Evolutionary conservation across 2,113 vertebrate species (phyloP), one percentile per base, ranked within the genome.

Genomic region (Andinoacara biseriatus): DNA sequence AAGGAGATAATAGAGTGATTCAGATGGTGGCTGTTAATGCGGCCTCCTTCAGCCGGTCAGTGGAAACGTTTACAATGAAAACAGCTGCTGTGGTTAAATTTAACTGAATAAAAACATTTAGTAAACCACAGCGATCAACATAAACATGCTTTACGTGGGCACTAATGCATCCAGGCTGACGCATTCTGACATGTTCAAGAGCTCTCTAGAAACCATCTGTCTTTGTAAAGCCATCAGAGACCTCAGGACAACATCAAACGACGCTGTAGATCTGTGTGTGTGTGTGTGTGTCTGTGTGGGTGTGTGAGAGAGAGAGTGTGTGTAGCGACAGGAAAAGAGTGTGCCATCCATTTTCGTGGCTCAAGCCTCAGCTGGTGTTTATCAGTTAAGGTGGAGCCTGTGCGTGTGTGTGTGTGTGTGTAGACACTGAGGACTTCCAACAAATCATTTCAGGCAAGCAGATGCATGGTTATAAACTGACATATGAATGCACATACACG

Each of bases 141-240:
- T 87, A 59, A 86, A 89, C 62, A 22, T 31, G 14, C 40, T 60
- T 86, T 77, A 62, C 31, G 49, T 20, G 52, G 63, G n/a, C 10
- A 63, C 20, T 65, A 29, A 72, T 58, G 59, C 38, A 40, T 49
- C 78, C n/a, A 75, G 35, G 75, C 15, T 74, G 82, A 81, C 4
- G 4, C 56, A 40, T 18, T 72, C 35, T n/a, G n/a, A 58, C 63
- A 87, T 56, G 58, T 72, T 78, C 60, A 52, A 3, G 6, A 38
- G 60, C 87, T 81, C 75, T 89, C 74, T 57, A 62, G 74, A 93
- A 90, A 90, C 61, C 86, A 91, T 89, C 90, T 92, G 90, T 83
- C 86, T 90, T 72, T 79, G 67, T 74, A 82, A 78, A 87, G 58
- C 49, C 87, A 86, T 85, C 84, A 80, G 88, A 89, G 82, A 90